Percentiles rank a stretch among this genome's conserved stretches.
Evolutionary conservation across 2,113 vertebrate species (phyloP).

Genomic region (Alosa alosa): DNA sequence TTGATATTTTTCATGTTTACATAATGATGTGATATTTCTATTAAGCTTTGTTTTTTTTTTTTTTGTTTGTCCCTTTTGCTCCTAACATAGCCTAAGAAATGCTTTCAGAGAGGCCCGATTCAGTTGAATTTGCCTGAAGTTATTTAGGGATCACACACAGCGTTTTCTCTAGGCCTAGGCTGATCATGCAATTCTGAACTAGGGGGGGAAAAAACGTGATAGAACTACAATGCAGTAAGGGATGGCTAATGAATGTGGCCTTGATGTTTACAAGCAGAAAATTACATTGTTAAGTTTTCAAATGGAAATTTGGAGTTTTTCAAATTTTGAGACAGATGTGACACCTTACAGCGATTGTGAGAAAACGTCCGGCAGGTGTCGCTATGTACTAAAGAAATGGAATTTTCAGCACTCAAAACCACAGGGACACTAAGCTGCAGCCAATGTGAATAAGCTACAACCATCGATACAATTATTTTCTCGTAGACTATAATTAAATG

Average conservation of each 20-base stretch:
- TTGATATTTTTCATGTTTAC: background rate
- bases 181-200: background rate
- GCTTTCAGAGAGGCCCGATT: background rate
- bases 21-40: background rate
- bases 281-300: background rate
- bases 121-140: background rate
- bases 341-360: background rate
- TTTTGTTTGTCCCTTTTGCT: background rate
- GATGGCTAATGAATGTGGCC: background rate
- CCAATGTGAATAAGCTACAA: conserved; percentile 5
- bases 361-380: conserved; percentile 60
- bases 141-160: background rate
- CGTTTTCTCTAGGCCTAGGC: no score
- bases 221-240: background rate
- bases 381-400: conserved; percentile 63
- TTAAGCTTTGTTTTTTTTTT: background rate
- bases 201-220: background rate
- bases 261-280: background rate
- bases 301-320: background rate
- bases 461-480: conserved; percentile 46
- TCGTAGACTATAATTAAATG: conserved; percentile 45
- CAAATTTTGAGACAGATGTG: background rate
- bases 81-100: background rate
- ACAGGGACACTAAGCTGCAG: conserved; percentile 15
- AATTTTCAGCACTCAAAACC: background rate